Evolutionary conservation across 2,113 vertebrate species (phyloP), one percentile per base, ranked within the genome.

Genomic region (Myocastor coypus): DNA sequence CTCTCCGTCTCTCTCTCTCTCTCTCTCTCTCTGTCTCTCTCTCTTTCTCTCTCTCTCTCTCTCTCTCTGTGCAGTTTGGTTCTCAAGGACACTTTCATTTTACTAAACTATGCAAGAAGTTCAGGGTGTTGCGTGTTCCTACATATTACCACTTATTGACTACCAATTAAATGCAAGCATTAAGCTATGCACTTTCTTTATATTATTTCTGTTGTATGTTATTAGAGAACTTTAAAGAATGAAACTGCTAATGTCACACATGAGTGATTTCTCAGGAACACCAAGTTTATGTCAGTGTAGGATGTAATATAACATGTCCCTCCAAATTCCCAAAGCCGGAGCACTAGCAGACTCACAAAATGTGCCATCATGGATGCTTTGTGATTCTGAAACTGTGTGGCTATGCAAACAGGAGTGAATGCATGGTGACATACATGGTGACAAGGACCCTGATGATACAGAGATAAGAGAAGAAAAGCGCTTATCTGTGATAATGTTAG

Each of bases 141-240:
- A 81, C 84, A 95, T 95, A 84, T 85, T 89, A 34, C 50, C 90
- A 90, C 88, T 93, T 96, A 97, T 83, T 96, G 95, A 97, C 95
- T 93, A 78, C 78, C 63, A 90, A 73, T 96, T 97, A 90, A 42
- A n/a, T 80, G 26, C 3, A 61, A 87, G 64, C 78, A 75, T 88
- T 94, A 87, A 97, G 85, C 81, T 90, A 78, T 66, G 82, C 37
- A 87, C 84, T 93, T 86, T 68, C 46, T 46, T 93, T 68, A 92
- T 55, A 83, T 89, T 93, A 93, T 95, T 92, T 93, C 81, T 95
- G 57, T 34, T 34, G 92, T 85, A 92, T 66, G 89, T 90, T 95
- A 98, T 92, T 93, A 92, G 77, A 87, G 83, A 78, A 89, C 57
- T 66, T 83, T n/a, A 61, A 55, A 16, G 75, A 75, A 84, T 75